A percentile compares a stretch with the other conserved stretches of the same genome.
phyloP scores from a whole-genome alignment of 35 echinoderm and acorn worm genomes.

The Apostichopus japonicus region DNA sequence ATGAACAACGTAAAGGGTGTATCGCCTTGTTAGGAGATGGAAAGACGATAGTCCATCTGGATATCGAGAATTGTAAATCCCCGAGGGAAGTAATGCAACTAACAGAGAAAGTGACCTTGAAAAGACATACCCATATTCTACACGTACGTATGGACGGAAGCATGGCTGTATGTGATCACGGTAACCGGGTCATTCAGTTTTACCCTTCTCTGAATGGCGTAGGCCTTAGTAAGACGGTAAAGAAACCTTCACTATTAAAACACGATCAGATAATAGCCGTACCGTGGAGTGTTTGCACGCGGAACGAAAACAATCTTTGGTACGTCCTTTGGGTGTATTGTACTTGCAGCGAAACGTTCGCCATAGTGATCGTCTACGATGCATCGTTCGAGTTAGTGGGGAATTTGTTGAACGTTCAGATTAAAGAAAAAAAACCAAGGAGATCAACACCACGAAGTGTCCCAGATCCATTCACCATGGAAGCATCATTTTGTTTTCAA shows the following conservation, averaged over 20 bases:
- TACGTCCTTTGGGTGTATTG: background rate
- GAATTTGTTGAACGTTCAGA: background rate
- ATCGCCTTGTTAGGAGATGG: background rate
- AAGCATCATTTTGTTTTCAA: background rate
- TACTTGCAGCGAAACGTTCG: too few relatives aligned
- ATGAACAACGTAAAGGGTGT: background rate
- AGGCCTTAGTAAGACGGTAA: background rate
- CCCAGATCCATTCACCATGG: background rate
- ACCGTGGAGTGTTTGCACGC: background rate
- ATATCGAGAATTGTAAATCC: background rate
- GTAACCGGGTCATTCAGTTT: background rate
- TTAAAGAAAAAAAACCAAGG: too few relatives aligned
- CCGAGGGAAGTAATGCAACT: background rate
- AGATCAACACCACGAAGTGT: background rate
- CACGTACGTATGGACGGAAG: background rate
- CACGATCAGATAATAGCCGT: background rate
- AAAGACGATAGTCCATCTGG: background rate
- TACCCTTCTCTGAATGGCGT: background rate
- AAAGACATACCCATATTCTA: background rate
- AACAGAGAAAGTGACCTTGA: background rate
- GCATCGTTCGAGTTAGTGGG: too few relatives aligned
- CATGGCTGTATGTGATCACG: constrained; percentile 1
- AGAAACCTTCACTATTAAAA: too few relatives aligned
- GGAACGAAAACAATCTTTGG: background rate
- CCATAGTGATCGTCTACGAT: too few relatives aligned